These are phyloP conservation scores for Calyptommatus sinebrachiatus DNA, from an alignment of 2,113 vertebrate genomes.

Conservation along the genomic window DNA sequence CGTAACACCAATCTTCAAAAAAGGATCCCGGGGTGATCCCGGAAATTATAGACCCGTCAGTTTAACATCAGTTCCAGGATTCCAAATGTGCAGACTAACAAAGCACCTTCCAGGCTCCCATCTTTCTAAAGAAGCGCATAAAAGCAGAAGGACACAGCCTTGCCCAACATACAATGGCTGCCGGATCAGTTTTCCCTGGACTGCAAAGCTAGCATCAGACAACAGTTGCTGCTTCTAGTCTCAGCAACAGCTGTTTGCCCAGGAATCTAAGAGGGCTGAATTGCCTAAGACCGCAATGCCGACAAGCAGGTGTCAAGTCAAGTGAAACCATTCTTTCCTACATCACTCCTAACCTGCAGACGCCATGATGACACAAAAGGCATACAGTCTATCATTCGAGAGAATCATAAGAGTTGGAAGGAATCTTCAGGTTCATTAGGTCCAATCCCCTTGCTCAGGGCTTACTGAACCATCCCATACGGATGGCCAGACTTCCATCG, in stretches of 20 bases:
- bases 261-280: constrained; percentile 23
- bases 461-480: too few relatives aligned
- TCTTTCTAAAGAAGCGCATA: background rate
- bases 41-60: too few relatives aligned
- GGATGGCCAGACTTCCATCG: too few relatives aligned
- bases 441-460: too few relatives aligned
- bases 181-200: background rate
- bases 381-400: too few relatives aligned
- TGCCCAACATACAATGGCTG: rapidly evolving
- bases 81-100: background rate
- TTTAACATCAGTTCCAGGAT: too few relatives aligned
- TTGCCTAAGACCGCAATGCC: constrained; percentile 33
- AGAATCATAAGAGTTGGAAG: too few relatives aligned
- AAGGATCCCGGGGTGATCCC: too few relatives aligned
- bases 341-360: too few relatives aligned
- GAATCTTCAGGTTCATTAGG: too few relatives aligned
- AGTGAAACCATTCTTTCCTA: constrained; percentile 28
- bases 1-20: too few relatives aligned
- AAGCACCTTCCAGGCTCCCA: background rate
- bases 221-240: constrained; percentile 50
- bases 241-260: constrained; percentile 54
- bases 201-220: background rate
- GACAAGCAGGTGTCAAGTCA: constrained; percentile 47
- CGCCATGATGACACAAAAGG: too few relatives aligned
- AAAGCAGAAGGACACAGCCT: background rate